Conservation (phyloP, 2,888 invertebrate species). For the Pardosa pseudoannulata region DNA sequence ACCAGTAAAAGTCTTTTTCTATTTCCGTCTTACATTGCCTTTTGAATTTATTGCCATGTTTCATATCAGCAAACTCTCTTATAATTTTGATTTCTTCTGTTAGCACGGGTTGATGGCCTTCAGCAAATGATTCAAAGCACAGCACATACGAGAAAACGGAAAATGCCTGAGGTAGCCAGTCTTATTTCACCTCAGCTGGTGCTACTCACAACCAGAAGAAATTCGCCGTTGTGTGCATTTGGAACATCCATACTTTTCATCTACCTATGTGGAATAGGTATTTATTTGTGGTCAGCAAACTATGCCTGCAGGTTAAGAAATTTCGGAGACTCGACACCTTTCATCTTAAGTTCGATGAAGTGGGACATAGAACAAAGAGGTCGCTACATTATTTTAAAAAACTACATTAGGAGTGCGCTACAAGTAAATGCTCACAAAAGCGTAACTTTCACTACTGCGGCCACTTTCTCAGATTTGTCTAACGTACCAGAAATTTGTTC, state of each 20-base stretch:
- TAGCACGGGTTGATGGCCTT: background rate
- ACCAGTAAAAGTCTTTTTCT: too few relatives aligned
- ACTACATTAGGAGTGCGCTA: conserved; percentile 61
- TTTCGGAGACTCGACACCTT: conserved; percentile 11
- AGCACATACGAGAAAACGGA: background rate
- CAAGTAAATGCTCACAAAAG: background rate
- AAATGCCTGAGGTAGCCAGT: conserved; percentile 21
- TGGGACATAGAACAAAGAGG: conserved; percentile 71
- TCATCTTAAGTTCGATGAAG: background rate
- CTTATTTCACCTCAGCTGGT: conserved; percentile 13
- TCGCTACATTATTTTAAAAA: conserved; percentile 63
- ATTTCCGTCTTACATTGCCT: too few relatives aligned
- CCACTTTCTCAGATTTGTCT: conserved; percentile 84
- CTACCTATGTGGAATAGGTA: conserved; percentile 52
- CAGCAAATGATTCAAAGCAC: background rate
- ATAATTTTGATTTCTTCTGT: too few relatives aligned
- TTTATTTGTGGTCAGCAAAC: conserved; percentile 59
- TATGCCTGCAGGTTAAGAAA: conserved; percentile 41
- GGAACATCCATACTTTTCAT: conserved; percentile 47
- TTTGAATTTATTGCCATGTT: too few relatives aligned
- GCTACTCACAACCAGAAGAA: background rate
- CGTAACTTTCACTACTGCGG: conserved; percentile 85
- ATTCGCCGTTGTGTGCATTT: conserved; percentile 42
- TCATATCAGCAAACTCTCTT: too few relatives aligned
- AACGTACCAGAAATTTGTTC: conserved; percentile 83